phyloP scores from a whole-genome alignment of 2,888 invertebrate species.

The Melinopterus prodromus region DNA sequence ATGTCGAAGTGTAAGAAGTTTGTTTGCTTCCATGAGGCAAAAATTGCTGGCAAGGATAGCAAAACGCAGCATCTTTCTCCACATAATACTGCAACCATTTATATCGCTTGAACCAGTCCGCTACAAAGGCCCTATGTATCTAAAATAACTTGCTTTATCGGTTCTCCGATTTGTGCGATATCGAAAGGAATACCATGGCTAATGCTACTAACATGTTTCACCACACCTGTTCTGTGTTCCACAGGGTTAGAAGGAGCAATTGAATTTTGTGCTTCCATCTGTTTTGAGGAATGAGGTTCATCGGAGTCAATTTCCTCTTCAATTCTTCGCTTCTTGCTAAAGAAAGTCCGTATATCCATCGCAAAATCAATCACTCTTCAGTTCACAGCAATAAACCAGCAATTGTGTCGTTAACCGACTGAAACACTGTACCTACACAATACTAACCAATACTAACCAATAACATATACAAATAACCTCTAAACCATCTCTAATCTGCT shows the following conservation, averaged over 20 bases:
- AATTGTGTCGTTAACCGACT: neutral
- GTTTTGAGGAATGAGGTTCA: neutral
- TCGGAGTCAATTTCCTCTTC: neutral
- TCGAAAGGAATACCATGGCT: no score
- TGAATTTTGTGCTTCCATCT: neutral
- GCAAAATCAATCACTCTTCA: neutral
- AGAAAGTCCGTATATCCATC: neutral
- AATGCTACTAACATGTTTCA: no score
- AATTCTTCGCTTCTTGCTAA: neutral
- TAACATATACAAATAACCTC: neutral
- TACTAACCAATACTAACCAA: neutral
- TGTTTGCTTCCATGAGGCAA: neutral
- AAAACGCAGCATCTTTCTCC: neutral
- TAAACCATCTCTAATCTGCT: neutral
- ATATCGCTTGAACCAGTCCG: neutral
- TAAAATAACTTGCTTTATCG: no score
- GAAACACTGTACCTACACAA: constrained; percentile 4
- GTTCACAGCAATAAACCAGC: neutral
- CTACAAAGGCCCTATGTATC: no score
- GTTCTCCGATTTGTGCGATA: no score
- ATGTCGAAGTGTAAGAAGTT: neutral
- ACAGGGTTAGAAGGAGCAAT: neutral
- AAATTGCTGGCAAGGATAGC: neutral
- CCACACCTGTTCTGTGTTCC: neutral
- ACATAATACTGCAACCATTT: neutral